phyloP scores from a whole-genome alignment of 2,888 invertebrate species.

The Agrotis ipsilon region DNA sequence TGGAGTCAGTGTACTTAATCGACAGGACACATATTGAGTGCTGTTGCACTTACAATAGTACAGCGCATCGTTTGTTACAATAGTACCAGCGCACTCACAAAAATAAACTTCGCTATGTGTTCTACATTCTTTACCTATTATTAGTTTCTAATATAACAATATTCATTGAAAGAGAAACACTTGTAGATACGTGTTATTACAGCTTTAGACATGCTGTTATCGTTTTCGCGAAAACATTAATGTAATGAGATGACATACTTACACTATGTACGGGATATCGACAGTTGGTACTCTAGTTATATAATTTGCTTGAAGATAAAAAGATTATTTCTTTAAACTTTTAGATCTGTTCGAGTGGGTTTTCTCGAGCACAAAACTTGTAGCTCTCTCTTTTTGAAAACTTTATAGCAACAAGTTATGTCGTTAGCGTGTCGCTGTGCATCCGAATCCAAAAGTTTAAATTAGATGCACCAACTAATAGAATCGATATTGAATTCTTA shows the following conservation, averaged over 20 bases:
- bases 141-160: constrained; percentile 58
- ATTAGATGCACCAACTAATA: constrained; percentile 49
- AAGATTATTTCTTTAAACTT: constrained; percentile 36
- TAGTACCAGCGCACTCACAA: constrained; percentile 6
- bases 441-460: constrained; percentile 46
- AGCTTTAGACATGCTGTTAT: constrained; percentile 60
- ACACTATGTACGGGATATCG: constrained; percentile 29
- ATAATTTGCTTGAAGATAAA: constrained; percentile 21
- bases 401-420: constrained; percentile 46
- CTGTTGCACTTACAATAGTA: too few species aligned
- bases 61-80: too few species aligned
- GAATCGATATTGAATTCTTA: constrained; percentile 25
- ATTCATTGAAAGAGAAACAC: constrained; percentile 53
- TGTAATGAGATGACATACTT: constrained; percentile 51
- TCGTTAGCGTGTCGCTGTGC: constrained; percentile 32
- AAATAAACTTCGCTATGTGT: constrained; percentile 38
- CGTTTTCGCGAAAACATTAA: constrained; percentile 42
- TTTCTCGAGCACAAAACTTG: constrained; percentile 38
- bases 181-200: constrained; percentile 55
- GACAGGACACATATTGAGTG: too few species aligned
- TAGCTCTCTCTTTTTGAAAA: constrained; percentile 47
- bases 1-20: too few species aligned
- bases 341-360: constrained; percentile 17
- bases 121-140: constrained; percentile 55
- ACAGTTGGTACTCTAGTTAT: constrained; percentile 40